Evolutionary conservation across 2,888 invertebrate species (phyloP).

Genomic region (Gryllus longicercus): DNA sequence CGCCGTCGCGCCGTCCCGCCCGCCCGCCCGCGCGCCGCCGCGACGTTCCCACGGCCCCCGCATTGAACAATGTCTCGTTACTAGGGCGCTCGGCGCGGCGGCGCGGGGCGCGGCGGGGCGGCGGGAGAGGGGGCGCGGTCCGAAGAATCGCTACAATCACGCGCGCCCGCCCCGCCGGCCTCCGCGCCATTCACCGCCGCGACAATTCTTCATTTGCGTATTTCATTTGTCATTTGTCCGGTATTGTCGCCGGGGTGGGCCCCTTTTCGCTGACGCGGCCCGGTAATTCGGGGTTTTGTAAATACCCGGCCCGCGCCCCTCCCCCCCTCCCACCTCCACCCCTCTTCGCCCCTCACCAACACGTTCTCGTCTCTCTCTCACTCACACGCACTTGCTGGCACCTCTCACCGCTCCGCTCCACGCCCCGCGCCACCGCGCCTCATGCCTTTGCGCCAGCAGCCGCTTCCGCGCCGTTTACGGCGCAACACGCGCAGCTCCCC

Average conservation of each 20-base stretch:
- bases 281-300: constrained; percentile 37
- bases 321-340: neutral
- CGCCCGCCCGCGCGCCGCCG: neutral
- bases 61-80: constrained; percentile 37
- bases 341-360: neutral
- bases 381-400: neutral
- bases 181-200: constrained; percentile 49
- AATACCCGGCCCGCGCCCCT: constrained; percentile 28
- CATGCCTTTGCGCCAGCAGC: neutral
- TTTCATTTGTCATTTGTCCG: constrained; percentile 54
- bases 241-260: constrained; percentile 46
- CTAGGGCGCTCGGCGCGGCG: constrained; percentile 26
- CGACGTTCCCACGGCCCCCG: neutral
- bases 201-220: constrained; percentile 57
- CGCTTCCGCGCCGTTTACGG: neutral
- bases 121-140: constrained; percentile 21
- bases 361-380: too few relatives aligned
- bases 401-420: constrained; percentile 19
- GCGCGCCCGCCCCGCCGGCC: constrained; percentile 37
- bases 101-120: constrained; percentile 24
- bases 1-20: too few relatives aligned
- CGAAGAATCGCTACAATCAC: constrained; percentile 34
- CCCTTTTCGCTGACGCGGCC: constrained; percentile 25
- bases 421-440: neutral
- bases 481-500: neutral